Evolutionary conservation across 2,888 invertebrate species (phyloP).

Genomic region (Therioaphis trifolii): DNA sequence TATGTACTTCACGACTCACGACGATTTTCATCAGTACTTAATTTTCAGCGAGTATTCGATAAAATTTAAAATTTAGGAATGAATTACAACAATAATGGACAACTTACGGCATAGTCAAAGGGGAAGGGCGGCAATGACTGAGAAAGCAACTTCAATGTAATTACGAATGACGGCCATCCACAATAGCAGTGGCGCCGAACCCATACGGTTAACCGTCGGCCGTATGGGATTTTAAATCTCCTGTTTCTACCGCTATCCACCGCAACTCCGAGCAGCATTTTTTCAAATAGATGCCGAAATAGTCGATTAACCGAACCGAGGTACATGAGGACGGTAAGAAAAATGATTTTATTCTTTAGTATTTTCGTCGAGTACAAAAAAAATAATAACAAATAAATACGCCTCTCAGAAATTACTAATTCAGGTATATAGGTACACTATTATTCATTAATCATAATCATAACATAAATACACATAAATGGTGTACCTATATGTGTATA

Average conservation of each 20-base stretch:
- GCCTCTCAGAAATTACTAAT: conserved; percentile 29
- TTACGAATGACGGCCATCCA: conserved; percentile 25
- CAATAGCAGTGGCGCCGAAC: conserved; percentile 33
- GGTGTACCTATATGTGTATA: background rate
- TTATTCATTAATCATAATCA: too few relatives aligned
- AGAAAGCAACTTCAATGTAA: conserved; percentile 26
- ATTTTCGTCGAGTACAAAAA: too few relatives aligned
- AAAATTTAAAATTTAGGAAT: background rate
- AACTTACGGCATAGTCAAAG: background rate
- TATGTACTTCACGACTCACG: too few relatives aligned
- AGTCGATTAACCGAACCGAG: conserved; percentile 2
- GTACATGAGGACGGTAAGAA: background rate
- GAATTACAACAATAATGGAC: background rate
- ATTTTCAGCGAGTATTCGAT: too few relatives aligned
- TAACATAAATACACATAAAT: too few relatives aligned
- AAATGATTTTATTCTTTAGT: too few relatives aligned
- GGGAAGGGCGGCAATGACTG: background rate
- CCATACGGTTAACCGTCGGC: conserved; percentile 9
- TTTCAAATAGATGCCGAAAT: conserved; percentile 7
- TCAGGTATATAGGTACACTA: too few relatives aligned
- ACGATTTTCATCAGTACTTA: too few relatives aligned
- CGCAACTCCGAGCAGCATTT: background rate
- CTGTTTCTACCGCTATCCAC: background rate
- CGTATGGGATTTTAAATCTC: conserved; percentile 35
- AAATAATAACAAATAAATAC: too few relatives aligned